Percentiles rank a stretch among this genome's conserved stretches.
These are phyloP conservation scores for Cirrhinus molitorella DNA, from an alignment of 2,797 vertebrate genomes.

Conservation along the genomic window DNA sequence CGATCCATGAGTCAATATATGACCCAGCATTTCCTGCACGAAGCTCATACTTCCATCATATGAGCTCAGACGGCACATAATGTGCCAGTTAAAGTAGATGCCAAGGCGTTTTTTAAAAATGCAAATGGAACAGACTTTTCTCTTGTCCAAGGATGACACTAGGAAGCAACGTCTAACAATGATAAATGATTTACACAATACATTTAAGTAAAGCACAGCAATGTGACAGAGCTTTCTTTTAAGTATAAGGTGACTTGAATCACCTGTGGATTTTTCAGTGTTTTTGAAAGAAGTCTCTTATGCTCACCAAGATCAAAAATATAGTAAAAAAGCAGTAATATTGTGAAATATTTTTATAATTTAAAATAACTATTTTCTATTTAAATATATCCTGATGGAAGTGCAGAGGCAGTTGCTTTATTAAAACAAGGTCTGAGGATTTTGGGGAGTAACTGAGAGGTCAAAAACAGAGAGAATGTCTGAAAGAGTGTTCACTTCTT, in stretches of 20 bases:
- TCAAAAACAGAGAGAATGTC: constrained; percentile 15
- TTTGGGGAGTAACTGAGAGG: neutral
- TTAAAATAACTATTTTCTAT: neutral
- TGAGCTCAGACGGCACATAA: constrained; percentile 25
- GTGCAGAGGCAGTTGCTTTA: neutral
- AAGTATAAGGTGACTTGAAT: neutral
- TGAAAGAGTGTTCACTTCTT: constrained; percentile 11
- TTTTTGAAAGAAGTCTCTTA: neutral
- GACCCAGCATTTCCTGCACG: constrained; percentile 32
- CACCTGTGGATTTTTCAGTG: neutral
- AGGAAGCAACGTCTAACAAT: neutral
- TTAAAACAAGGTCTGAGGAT: neutral
- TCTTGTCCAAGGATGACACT: constrained; percentile 5
- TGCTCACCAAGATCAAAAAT: neutral
- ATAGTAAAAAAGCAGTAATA: neutral
- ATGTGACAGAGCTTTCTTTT: neutral
- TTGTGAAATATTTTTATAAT: too few species aligned
- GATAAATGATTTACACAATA: neutral
- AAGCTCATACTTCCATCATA: constrained; percentile 9
- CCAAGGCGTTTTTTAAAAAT: constrained; percentile 17
- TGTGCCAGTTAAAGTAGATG: constrained; percentile 1
- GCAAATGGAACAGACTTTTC: neutral
- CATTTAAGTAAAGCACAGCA: neutral
- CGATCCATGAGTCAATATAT: constrained; percentile 43
- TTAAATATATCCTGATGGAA: neutral